Percentiles rank a stretch among this genome's conserved stretches.
Conservation (phyloP, 2,888 invertebrate genomes). For the Gisinianus flammeolus region DNA sequence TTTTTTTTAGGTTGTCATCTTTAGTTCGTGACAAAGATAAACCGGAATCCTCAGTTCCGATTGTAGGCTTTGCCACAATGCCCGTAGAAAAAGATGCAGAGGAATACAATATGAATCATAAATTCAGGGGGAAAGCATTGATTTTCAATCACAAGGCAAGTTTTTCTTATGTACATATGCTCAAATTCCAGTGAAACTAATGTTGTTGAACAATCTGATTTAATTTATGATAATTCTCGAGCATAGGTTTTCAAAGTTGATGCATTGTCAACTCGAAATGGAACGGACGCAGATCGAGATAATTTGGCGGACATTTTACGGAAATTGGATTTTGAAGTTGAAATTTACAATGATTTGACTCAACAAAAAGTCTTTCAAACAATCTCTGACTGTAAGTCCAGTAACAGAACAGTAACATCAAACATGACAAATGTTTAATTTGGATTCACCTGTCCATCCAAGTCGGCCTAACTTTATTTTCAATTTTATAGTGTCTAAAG, state of each 20-base stretch:
- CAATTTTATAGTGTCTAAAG: constrained; percentile 68
- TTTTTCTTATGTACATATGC: too few species aligned
- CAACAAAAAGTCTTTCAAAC: constrained; percentile 41
- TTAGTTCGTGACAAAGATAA: background rate
- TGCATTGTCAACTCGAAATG: constrained; percentile 50
- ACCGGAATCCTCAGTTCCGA: background rate
- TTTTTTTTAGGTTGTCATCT: background rate
- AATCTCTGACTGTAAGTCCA: background rate
- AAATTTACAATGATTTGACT: constrained; percentile 51
- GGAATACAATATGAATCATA: constrained; percentile 57
- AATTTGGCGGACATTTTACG: constrained; percentile 47
- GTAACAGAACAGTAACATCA: background rate
- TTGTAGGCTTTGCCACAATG: constrained; percentile 38
- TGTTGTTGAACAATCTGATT: too few species aligned
- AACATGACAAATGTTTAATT: too few species aligned
- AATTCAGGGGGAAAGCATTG: constrained; percentile 50
- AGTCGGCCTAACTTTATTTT: background rate
- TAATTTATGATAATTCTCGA: constrained; percentile 3
- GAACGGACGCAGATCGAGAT: constrained; percentile 52
- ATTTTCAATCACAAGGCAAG: constrained; percentile 57
- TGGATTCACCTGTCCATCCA: background rate
- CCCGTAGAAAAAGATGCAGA: constrained; percentile 54
- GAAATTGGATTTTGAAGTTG: constrained; percentile 53
- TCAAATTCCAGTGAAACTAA: too few species aligned
- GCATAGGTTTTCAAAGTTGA: constrained; percentile 58